These are phyloP conservation scores for Cotesia congregata DNA, from an alignment of 2,888 invertebrate species.

Conservation along the genomic window DNA sequence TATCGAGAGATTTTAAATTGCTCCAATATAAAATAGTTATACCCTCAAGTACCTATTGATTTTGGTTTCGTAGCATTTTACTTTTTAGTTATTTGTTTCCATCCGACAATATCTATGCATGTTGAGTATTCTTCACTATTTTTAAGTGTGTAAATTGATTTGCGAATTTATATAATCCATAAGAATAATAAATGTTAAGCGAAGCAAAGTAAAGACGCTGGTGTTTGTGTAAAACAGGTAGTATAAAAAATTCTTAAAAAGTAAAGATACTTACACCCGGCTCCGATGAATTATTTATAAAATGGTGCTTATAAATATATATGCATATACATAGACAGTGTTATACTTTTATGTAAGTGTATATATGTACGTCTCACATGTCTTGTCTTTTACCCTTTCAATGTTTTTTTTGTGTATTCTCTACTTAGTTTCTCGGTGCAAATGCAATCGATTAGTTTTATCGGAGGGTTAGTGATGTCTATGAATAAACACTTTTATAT, in stretches of 20 bases:
- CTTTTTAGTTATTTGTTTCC: neutral
- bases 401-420: constrained; percentile 7
- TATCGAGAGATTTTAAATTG: neutral
- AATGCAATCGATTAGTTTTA: neutral
- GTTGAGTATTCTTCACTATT: too few species aligned
- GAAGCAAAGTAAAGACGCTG: neutral
- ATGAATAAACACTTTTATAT: too few species aligned
- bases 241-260: neutral
- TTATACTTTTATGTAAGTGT: neutral
- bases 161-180: neutral
- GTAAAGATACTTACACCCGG: constrained; percentile 40
- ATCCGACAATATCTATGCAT: too few species aligned
- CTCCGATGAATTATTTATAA: constrained; percentile 43
- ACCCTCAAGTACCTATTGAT: neutral
- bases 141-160: neutral
- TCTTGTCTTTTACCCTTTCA: neutral
- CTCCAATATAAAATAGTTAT: neutral
- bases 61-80: neutral
- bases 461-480: neutral
- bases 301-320: constrained; percentile 19
- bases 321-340: neutral
- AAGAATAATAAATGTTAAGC: neutral
- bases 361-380: neutral
- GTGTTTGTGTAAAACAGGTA: neutral
- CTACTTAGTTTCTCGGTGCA: neutral